These are phyloP conservation scores for Lithobates sylvaticus DNA, from an alignment of 2,797 vertebrate genomes.

Conservation along the genomic window DNA sequence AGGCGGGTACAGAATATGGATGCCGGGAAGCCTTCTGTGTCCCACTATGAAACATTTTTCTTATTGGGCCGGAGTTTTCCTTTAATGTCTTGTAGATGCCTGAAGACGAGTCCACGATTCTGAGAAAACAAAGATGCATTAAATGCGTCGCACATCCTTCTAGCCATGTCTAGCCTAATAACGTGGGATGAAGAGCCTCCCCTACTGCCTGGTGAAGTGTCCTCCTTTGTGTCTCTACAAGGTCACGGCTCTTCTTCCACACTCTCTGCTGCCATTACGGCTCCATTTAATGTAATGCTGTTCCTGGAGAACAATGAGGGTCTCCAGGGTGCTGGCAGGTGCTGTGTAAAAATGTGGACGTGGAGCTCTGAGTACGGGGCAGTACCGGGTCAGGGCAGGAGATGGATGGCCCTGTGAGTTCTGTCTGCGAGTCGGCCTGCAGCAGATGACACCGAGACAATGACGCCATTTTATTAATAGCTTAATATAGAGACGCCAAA, in stretches of 20 bases:
- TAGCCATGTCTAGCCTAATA: too few relatives aligned
- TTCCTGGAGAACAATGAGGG: constrained; percentile 9
- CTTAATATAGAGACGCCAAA: background rate
- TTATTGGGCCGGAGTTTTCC: too few relatives aligned
- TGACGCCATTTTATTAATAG: background rate
- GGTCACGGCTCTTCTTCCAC: background rate
- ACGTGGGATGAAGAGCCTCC: too few relatives aligned
- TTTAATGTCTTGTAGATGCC: too few relatives aligned
- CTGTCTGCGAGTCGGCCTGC: background rate
- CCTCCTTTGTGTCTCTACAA: background rate
- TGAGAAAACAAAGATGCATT: too few relatives aligned
- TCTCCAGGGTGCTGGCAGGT: constrained; percentile 2
- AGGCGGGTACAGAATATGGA: too few relatives aligned
- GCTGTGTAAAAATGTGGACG: constrained; percentile 6
- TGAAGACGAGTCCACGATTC: too few relatives aligned
- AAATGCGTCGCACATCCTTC: too few relatives aligned
- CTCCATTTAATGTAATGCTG: background rate
- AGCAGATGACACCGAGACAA: background rate
- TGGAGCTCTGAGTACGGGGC: background rate
- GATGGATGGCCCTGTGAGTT: background rate
- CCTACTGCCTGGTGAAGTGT: too few relatives aligned
- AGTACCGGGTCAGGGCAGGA: background rate
- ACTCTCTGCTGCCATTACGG: background rate
- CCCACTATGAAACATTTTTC: too few relatives aligned
- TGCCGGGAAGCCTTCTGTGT: too few relatives aligned